Evolutionary conservation across 2,888 invertebrate genomes (phyloP).

Genomic region (Idaea biselata): DNA sequence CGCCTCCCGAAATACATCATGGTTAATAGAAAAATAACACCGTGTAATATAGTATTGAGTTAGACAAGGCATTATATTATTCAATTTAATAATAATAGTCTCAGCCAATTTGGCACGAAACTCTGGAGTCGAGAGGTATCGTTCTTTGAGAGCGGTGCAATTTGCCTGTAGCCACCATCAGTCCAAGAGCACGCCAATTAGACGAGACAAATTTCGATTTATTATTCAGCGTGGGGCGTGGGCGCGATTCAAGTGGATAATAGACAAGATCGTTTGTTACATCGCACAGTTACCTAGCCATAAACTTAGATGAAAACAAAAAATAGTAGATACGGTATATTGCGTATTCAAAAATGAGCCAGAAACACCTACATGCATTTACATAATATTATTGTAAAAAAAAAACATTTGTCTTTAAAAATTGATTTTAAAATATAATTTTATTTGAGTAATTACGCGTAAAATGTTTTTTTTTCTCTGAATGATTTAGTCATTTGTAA

Average conservation of each 20-base stretch:
- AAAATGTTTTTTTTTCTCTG: too few relatives aligned
- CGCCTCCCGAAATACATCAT: conserved; percentile 30
- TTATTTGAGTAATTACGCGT: too few relatives aligned
- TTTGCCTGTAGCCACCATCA: conserved; percentile 57
- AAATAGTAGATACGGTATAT: too few relatives aligned
- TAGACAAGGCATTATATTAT: conserved; percentile 51
- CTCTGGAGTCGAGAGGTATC: conserved; percentile 49
- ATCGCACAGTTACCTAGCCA: conserved; percentile 34
- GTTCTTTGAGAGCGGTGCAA: conserved; percentile 55
- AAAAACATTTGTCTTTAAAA: too few relatives aligned
- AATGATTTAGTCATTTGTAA: too few relatives aligned
- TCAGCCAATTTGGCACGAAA: conserved; percentile 59
- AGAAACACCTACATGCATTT: too few relatives aligned
- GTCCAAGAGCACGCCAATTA: conserved; percentile 67
- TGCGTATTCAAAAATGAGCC: too few relatives aligned
- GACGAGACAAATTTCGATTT: conserved; percentile 65
- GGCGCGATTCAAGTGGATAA: conserved; percentile 56
- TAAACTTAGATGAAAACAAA: too few relatives aligned
- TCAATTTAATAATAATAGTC: conserved; percentile 63
- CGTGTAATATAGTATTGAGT: conserved; percentile 28
- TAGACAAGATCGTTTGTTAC: conserved; percentile 43
- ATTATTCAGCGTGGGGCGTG: conserved; percentile 61
- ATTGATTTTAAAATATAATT: too few relatives aligned
- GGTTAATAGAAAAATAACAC: conserved; percentile 33
- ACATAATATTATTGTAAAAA: too few relatives aligned